These are phyloP conservation scores for Augiades crinisus DNA, from an alignment of 2,888 invertebrate genomes.

Conservation along the genomic window DNA sequence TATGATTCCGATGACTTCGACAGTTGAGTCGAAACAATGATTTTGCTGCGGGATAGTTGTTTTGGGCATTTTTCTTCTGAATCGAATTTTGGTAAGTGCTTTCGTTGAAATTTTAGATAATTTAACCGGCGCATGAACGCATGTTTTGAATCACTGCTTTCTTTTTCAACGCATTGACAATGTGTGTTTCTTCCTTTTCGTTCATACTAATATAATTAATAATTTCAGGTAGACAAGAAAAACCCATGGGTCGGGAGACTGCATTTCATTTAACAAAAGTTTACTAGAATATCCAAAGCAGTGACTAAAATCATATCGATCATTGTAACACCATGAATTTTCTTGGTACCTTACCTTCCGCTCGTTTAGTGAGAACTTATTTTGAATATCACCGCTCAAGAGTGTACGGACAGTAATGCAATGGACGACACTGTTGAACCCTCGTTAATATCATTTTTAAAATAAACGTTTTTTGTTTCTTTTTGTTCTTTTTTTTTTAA, in stretches of 20 bases:
- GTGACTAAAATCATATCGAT: constrained; percentile 59
- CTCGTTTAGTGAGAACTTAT: constrained; percentile 16
- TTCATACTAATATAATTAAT: constrained; percentile 80
- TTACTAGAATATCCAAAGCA: constrained; percentile 52
- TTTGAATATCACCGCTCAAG: constrained; percentile 21
- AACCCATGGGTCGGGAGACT: constrained; percentile 78
- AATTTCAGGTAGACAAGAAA: constrained; percentile 78
- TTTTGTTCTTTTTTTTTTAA: constrained; percentile 68
- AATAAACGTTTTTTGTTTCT: constrained; percentile 71
- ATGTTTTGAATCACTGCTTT: constrained; percentile 53
- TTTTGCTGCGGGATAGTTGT: constrained; percentile 30
- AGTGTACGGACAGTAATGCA: constrained; percentile 15
- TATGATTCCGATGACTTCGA: background rate
- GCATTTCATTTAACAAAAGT: constrained; percentile 68
- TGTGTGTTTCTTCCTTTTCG: constrained; percentile 58
- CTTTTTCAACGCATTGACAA: constrained; percentile 50
- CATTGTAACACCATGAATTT: constrained; percentile 49
- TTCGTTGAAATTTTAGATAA: constrained; percentile 31
- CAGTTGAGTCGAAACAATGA: no score
- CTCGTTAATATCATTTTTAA: constrained; percentile 39
- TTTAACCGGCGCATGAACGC: constrained; percentile 53
- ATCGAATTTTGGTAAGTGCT: constrained; percentile 49
- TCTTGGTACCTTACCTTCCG: constrained; percentile 32
- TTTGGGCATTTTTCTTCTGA: constrained; percentile 22
- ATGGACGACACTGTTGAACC: constrained; percentile 32